A percentile compares a stretch with the other conserved stretches of the same genome.
phyloP scores from a whole-genome alignment of 2,113 vertebrate genomes.

The Laterallus jamaicensis region DNA sequence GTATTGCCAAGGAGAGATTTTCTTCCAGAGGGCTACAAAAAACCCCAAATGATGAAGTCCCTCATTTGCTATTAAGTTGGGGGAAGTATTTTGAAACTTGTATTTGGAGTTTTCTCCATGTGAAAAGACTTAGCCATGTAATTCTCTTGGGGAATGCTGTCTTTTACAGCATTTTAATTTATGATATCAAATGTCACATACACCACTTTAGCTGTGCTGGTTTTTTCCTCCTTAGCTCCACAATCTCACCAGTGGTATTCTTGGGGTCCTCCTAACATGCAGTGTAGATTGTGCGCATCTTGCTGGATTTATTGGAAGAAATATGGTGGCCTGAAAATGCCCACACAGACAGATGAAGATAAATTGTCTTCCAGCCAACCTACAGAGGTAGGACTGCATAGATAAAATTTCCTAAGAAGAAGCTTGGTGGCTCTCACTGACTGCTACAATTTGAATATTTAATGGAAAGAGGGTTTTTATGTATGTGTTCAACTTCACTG shows the following conservation, averaged over 20 bases:
- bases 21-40: no score
- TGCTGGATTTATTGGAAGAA: slow-evolving; percentile 99
- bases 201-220: background rate
- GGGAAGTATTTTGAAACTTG: background rate
- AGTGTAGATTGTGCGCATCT: slow-evolving; percentile 92
- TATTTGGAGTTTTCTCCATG: background rate
- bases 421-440: background rate
- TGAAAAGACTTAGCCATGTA: background rate
- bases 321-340: slow-evolving; percentile 97
- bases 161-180: background rate
- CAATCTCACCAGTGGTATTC: slow-evolving; percentile 98
- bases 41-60: background rate
- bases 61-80: background rate
- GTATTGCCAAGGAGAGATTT: no score
- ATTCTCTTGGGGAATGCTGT: background rate
- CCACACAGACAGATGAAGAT: slow-evolving; percentile 91
- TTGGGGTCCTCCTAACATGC: slow-evolving; percentile 99
- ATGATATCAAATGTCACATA: background rate
- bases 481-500: background rate
- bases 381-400: slow-evolving; percentile 76
- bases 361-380: slow-evolving; percentile 86
- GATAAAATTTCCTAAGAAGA: background rate
- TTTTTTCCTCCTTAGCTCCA: slow-evolving; percentile 77
- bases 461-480: accelerated
- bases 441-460: background rate